Base-by-base conservation (phyloP, 2,888 invertebrate genomes). In the Nephrotoma appendiculata region DNA sequence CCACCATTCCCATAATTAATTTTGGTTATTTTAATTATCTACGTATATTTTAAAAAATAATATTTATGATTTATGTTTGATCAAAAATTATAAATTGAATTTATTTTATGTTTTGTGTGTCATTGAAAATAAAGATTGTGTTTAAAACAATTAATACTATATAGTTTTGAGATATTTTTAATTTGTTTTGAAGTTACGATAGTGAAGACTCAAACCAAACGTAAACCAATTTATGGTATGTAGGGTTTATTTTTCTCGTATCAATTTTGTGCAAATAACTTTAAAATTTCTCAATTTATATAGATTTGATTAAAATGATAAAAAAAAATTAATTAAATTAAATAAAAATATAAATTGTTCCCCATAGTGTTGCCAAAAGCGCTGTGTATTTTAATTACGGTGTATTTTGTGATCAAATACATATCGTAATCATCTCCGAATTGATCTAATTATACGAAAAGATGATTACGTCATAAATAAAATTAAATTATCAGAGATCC, bases 331-430 rank as follows among this genome's bases (percentile, higher is more conserved):
- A 52, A 15, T 52, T 15, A 52, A 57, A 71, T 71, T 9, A 71
- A 71, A 57, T 19, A 19, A 71, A 52, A 57, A 19, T 42, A 43
- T 84, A 42, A 84, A 42, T 84, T 84, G 84, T 42, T 42, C 43
- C 84, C 84, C 84, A 71, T 71, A 84, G 84, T 84, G 84, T 84
- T 84, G 84, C 84, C 84, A 84, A 84, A 84, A 84, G 84, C 84
- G 84, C 84, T 42, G 84, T 84, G 84, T 84, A 84, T 84, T 84
- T 42, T 42, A 84, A 84, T 42, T 42, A 42, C 43, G 41, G 84
- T 84, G 84, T 84, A 42, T 84, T 84, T 41, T 84, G 84, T 71
- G 71, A 71, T 71, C 71, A 71, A 71, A 71, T 71, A 71, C 71
- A 71, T 71, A 71, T 31, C 71, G 71, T 31, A 71, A 71, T 31